phyloP scores from a whole-genome alignment of 2,113 vertebrate genomes.

The Malaclemys terrapin region DNA sequence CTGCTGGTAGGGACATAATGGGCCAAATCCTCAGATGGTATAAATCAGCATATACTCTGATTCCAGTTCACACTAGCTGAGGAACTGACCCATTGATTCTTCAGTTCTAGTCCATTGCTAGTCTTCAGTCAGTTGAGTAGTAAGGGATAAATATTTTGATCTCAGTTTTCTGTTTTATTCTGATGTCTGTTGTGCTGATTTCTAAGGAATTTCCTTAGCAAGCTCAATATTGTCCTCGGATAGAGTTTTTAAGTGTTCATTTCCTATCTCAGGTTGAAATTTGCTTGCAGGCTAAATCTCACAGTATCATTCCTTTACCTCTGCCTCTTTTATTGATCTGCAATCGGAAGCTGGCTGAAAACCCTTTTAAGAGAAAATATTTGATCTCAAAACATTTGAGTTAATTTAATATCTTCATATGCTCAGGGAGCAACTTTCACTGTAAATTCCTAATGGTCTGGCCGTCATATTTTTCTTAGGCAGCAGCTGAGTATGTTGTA shows the following conservation, averaged over 20 bases:
- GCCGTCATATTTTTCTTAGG: not conserved
- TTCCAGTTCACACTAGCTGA: rapidly evolving
- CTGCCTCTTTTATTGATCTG: not conserved
- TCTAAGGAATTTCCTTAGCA: not conserved
- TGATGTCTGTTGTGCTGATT: no score
- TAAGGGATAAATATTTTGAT: not conserved
- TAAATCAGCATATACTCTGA: not conserved
- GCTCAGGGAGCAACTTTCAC: conserved; percentile 23
- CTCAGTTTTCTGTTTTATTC: no score
- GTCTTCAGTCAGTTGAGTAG: not conserved
- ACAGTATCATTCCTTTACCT: not conserved
- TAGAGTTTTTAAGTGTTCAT: not conserved
- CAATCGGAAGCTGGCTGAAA: not conserved
- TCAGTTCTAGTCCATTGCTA: not conserved
- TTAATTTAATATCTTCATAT: conserved; percentile 33
- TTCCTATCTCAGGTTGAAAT: not conserved
- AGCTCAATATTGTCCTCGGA: not conserved
- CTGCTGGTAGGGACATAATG: not conserved
- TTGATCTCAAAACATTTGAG: not conserved
- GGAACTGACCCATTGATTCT: not conserved
- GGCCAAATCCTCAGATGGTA: not conserved
- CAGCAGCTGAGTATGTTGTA: not conserved
- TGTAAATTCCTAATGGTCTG: conserved; percentile 9
- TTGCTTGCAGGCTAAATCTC: not conserved
- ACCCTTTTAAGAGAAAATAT: not conserved